phyloP scores from a whole-genome alignment of 2,888 invertebrate genomes.

The Charanyca ferruginea region DNA sequence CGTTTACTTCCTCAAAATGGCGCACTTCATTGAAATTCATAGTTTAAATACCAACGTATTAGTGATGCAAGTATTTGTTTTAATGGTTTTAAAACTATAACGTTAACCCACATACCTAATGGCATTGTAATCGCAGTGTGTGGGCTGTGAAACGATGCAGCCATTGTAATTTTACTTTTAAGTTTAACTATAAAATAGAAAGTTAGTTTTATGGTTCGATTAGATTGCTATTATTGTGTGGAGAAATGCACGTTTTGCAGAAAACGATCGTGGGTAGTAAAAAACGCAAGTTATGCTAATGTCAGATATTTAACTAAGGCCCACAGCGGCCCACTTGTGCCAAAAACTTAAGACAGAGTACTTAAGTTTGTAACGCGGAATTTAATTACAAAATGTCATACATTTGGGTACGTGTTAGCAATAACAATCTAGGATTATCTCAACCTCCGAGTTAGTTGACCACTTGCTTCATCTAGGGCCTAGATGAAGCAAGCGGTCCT shows the following conservation, averaged over 20 bases:
- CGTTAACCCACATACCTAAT: conserved; percentile 58
- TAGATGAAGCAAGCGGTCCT: too few relatives aligned
- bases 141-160: conserved; percentile 37
- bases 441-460: too few relatives aligned
- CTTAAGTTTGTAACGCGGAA: too few relatives aligned
- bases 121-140: conserved; percentile 53
- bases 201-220: conserved; percentile 47
- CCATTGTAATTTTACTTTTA: conserved; percentile 44
- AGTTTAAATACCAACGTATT: conserved; percentile 14
- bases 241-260: conserved; percentile 19
- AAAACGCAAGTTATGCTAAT: too few relatives aligned
- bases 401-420: too few relatives aligned
- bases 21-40: not conserved
- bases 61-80: conserved; percentile 37
- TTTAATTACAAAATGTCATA: too few relatives aligned
- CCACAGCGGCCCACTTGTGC: too few relatives aligned
- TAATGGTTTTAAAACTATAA: conserved; percentile 45
- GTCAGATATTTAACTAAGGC: too few relatives aligned
- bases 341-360: too few relatives aligned
- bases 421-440: too few relatives aligned
- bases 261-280: not conserved
- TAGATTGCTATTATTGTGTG: conserved; percentile 8
- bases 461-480: too few relatives aligned
- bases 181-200: conserved; percentile 49
- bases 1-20: not conserved